These are phyloP conservation scores for Cantharis nigra DNA, from an alignment of 2,888 invertebrate species.

Conservation along the genomic window DNA sequence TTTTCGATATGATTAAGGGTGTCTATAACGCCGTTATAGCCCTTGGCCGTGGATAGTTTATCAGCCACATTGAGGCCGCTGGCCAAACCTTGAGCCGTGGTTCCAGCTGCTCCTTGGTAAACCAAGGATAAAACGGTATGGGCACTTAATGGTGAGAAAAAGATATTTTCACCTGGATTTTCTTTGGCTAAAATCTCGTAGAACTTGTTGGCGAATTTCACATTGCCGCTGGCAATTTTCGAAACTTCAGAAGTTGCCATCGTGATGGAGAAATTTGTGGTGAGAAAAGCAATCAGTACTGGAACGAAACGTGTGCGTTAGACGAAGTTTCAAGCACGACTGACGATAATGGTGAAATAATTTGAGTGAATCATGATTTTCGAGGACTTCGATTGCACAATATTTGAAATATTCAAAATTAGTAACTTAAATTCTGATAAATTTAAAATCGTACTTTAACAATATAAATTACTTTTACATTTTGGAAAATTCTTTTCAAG, in stretches of 20 bases:
- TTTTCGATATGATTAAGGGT: constrained; percentile 51
- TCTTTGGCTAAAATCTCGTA: constrained; percentile 43
- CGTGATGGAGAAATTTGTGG: constrained; percentile 8
- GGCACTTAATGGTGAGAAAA: constrained; percentile 54
- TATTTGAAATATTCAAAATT: background rate
- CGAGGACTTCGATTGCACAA: background rate
- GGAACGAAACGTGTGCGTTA: constrained; percentile 13
- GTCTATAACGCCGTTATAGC: constrained; percentile 37
- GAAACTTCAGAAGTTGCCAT: constrained; percentile 16
- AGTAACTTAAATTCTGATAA: background rate
- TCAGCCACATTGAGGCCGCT: constrained; percentile 36
- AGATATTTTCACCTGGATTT: constrained; percentile 44
- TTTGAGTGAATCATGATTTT: background rate
- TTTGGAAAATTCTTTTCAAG: background rate
- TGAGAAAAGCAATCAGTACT: constrained; percentile 30
- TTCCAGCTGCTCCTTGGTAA: constrained; percentile 50
- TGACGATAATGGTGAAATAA: background rate
- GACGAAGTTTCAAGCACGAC: background rate
- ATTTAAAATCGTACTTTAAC: background rate
- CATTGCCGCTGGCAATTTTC: constrained; percentile 43
- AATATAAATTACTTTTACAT: background rate
- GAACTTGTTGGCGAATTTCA: constrained; percentile 44
- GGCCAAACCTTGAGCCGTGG: constrained; percentile 46
- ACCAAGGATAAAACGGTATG: constrained; percentile 53
- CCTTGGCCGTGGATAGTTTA: constrained; percentile 36